Evolutionary conservation across 1,140 invertebrate species (phyloP).

Genomic region (Drosophila tani): DNA sequence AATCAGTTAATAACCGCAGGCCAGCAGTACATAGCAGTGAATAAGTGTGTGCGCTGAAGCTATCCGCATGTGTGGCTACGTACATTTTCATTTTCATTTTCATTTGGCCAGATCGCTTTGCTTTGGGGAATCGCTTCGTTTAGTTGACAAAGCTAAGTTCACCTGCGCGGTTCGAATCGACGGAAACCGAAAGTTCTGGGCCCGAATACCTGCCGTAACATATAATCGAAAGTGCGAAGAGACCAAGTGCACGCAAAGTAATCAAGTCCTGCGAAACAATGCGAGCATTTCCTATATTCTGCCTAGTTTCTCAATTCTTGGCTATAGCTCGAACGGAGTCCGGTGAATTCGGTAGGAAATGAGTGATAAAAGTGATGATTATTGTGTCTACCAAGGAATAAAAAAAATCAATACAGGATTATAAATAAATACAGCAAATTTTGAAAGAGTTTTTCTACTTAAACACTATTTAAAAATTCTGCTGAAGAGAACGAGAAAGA

Average conservation of each 20-base stretch:
- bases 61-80: slow-evolving; percentile 27
- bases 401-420: neutral
- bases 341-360: slow-evolving; percentile 66
- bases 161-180: slow-evolving; percentile 54
- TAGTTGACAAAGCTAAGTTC: slow-evolving; percentile 65
- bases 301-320: slow-evolving; percentile 32
- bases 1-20: slow-evolving; percentile 70
- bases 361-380: neutral
- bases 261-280: slow-evolving; percentile 46
- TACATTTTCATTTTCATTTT: slow-evolving; percentile 69
- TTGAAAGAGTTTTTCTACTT: neutral
- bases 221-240: slow-evolving; percentile 6
- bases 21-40: slow-evolving; percentile 14
- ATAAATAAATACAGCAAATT: neutral
- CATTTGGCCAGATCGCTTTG: slow-evolving; percentile 52
- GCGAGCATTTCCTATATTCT: slow-evolving; percentile 30
- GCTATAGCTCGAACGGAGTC: slow-evolving; percentile 44
- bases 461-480: neutral
- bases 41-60: slow-evolving; percentile 6
- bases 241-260: slow-evolving; percentile 15
- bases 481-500: neutral
- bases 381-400: neutral
- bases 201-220: neutral
- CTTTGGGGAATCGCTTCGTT: slow-evolving; percentile 34
- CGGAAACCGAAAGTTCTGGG: slow-evolving; percentile 51